Percentiles rank a stretch among this genome's conserved stretches.
phyloP scores from a whole-genome alignment of 2,797 vertebrate species.

The Pantherophis alleghaniensis region DNA sequence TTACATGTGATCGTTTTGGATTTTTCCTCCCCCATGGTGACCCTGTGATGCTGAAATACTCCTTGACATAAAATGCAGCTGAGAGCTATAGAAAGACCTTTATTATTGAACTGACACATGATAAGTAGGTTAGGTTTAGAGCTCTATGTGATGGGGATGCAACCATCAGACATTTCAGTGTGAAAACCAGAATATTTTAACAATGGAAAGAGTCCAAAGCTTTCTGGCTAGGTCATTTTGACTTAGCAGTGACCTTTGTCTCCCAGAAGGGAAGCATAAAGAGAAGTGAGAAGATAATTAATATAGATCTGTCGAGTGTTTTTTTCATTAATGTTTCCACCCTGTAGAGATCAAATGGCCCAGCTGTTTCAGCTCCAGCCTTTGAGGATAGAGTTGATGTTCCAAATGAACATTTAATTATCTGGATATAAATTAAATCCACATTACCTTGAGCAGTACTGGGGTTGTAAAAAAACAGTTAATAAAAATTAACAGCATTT shows the following conservation, averaged over 20 bases:
- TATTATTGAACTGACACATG: not conserved
- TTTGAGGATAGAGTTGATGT: conserved; percentile 2
- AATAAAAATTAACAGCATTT: conserved; percentile 43
- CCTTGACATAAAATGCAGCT: not conserved
- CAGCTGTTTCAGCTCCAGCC: conserved; percentile 22
- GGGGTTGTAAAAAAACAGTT: conserved; percentile 45
- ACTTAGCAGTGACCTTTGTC: conserved; percentile 18
- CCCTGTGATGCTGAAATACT: conserved; percentile 10
- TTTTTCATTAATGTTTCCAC: conserved; percentile 22
- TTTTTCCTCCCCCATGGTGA: not conserved
- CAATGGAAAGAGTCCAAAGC: conserved; percentile 12
- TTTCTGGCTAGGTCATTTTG: conserved; percentile 22
- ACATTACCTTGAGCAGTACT: conserved; percentile 21
- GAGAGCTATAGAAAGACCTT: not conserved
- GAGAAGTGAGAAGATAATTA: not conserved
- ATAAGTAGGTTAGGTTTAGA: not conserved
- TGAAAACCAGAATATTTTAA: conserved; percentile 27
- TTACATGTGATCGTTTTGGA: conserved; percentile 21
- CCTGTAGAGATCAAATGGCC: conserved; percentile 23
- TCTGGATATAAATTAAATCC: conserved; percentile 40
- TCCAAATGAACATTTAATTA: conserved; percentile 30
- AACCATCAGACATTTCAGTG: conserved; percentile 3
- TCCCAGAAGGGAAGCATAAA: conserved; percentile 9
- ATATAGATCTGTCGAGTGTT: not conserved
- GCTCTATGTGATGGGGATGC: not conserved